Evolutionary conservation across 2,113 vertebrate genomes (phyloP).

Genomic region (Antigone vipio): DNA sequence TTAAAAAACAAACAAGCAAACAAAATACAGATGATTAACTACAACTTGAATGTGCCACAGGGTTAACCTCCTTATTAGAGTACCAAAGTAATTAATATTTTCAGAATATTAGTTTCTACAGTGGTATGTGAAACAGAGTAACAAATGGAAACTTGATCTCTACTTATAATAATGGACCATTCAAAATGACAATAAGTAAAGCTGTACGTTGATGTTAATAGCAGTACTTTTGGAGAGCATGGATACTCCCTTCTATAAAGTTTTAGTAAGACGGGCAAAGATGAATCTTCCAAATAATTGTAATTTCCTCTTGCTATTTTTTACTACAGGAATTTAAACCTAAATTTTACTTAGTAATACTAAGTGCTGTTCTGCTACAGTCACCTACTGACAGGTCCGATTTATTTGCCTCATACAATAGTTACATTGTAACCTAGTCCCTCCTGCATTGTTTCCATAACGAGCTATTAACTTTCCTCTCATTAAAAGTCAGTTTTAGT

Average conservation of each 20-base stretch:
- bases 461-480: background rate
- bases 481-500: background rate
- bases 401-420: background rate
- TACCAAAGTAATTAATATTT: background rate
- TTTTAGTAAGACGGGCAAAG: background rate
- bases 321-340: background rate
- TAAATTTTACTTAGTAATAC: background rate
- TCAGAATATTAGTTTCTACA: background rate
- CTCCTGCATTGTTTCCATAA: background rate
- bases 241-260: background rate
- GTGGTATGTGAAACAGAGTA: background rate
- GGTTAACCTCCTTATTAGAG: background rate
- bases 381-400: background rate
- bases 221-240: background rate
- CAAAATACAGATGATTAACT: background rate
- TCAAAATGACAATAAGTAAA: background rate
- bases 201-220: background rate
- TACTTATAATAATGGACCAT: background rate
- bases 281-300: background rate
- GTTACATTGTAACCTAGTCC: background rate
- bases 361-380: background rate
- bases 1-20: background rate
- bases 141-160: background rate
- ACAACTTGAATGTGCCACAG: background rate
- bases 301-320: background rate